Percentiles rank a stretch among this genome's conserved stretches.
These are phyloP conservation scores for Caenorhabditis sp. DNA, from an alignment of 2,888 invertebrate species.

Conservation along the genomic window DNA sequence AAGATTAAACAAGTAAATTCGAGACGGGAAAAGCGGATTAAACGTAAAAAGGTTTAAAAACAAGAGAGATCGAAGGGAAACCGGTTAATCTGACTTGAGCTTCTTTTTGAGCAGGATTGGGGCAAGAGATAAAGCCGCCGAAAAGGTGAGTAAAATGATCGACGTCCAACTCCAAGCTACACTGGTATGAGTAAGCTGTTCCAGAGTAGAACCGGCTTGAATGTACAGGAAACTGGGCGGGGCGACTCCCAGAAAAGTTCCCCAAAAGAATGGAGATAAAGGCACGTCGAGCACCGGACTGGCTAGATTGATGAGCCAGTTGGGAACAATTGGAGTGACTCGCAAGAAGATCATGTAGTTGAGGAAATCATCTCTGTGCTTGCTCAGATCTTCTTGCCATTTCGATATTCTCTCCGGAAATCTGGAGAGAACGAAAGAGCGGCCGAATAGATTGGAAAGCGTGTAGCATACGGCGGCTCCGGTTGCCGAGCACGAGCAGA, in stretches of 20 bases:
- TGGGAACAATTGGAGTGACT: conserved; percentile 96
- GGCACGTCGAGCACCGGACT: conserved; percentile 98
- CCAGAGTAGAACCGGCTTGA: conserved; percentile 95
- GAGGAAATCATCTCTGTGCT: conserved; percentile 90
- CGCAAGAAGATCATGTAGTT: conserved; percentile 97
- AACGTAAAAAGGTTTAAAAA: not conserved
- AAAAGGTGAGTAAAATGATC: conserved; percentile 83
- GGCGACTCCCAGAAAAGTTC: conserved; percentile 95
- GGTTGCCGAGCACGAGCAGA: conserved; percentile 89
- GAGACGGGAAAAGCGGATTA: too few species aligned
- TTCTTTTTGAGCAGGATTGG: conserved; percentile 85
- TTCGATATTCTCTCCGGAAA: conserved; percentile 89
- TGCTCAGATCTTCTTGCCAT: conserved; percentile 86
- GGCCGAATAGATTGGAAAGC: conserved; percentile 91
- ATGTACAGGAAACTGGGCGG: conserved; percentile 98
- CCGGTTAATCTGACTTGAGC: conserved; percentile 48
- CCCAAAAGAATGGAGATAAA: conserved; percentile 90
- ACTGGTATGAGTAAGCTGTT: conserved; percentile 90
- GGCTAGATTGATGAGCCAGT: conserved; percentile 98
- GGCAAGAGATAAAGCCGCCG: conserved; percentile 88
- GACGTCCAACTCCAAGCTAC: conserved; percentile 82
- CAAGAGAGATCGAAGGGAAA: not conserved
- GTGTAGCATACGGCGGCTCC: conserved; percentile 96
- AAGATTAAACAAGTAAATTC: not conserved
- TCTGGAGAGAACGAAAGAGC: conserved; percentile 84